Base-by-base conservation (phyloP, 1,140 invertebrate genomes). In the Drosophila prosaltans region DNA sequence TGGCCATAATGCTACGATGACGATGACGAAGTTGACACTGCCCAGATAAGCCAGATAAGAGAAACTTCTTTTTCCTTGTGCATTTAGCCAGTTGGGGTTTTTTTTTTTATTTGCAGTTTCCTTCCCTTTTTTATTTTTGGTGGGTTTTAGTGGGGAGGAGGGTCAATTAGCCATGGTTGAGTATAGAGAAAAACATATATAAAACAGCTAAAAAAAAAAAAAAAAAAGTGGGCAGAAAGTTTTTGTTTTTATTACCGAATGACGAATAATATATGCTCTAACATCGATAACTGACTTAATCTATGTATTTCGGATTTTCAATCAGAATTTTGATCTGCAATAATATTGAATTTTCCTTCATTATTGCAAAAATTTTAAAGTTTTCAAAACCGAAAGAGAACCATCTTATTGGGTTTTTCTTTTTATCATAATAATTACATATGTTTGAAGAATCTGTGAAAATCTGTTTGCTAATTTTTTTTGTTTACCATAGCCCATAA, bases 1-100 rank as follows among this genome's bases (percentile, higher is more conserved):
- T 89, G 84, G 80, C 84, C 77, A 81, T 89, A 89, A 88, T 88
- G 77, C 77, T 51, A 79, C 61, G 39, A 55, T 40, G 70, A 64
- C 57, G 75, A 63, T 72, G 72, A 65, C 72, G 45, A 16, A 62
- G 43, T 81, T 89, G 84, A 81, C 84, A 69, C 72, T 74, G 57
- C n/a, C 28, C 51, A 63, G 82, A 86, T 86, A 86, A 82, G 69
- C 80, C 69, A 58, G 79, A 88, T 86, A 77, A 82, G 80, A 41
- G 60, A 69, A 43, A 32, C 30, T 30, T 64, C 45, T 45, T 40
- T 63, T 72, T 55, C 45, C 59, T 65, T 58, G 40, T 59, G 32
- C 69, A 63, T 73, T 73, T 79, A 65, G 65, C 58, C 80, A 60
- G 61, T 62, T 41, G 63, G n/a, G 39, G 0, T 65, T 61, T 72